Evolutionary conservation across 1,140 invertebrate genomes (phyloP).

Genomic region (Tetraneura akinire): DNA sequence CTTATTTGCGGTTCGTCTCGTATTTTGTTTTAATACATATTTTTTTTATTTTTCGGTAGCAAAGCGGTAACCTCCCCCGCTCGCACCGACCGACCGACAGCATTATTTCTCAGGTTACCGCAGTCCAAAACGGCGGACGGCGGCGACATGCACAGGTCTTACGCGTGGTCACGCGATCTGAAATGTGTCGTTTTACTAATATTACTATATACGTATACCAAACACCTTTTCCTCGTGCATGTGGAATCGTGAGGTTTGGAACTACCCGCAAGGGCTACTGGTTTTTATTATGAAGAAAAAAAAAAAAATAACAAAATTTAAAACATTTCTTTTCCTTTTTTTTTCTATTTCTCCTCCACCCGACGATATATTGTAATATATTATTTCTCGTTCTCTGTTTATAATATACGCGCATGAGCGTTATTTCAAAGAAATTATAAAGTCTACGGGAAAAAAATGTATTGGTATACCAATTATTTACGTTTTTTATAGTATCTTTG

Average conservation of each 20-base stretch:
- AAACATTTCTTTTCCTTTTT: not conserved
- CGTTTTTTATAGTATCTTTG: too few species aligned
- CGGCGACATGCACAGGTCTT: not conserved
- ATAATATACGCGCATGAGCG: too few species aligned
- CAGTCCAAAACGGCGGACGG: not conserved
- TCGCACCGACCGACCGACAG: not conserved
- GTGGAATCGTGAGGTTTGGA: not conserved
- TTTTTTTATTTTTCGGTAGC: constrained; percentile 24
- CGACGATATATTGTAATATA: too few species aligned
- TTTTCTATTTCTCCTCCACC: too few species aligned
- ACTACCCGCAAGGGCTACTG: constrained; percentile 6
- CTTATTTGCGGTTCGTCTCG: too few species aligned
- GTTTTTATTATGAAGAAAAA: constrained; percentile 6
- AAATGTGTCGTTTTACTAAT: constrained; percentile 18
- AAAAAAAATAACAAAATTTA: too few species aligned
- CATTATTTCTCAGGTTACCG: constrained; percentile 38
- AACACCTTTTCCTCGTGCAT: constrained; percentile 1
- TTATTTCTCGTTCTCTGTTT: too few species aligned
- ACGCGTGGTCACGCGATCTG: constrained; percentile 16
- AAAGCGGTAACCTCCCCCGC: not conserved
- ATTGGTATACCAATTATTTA: too few species aligned
- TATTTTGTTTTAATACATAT: too few species aligned
- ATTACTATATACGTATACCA: constrained; percentile 25
- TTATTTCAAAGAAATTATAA: too few species aligned
- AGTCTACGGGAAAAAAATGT: not conserved